Base-by-base conservation (phyloP, 64 coral and sea anemone species). In the Stichodactyla helianthus region DNA sequence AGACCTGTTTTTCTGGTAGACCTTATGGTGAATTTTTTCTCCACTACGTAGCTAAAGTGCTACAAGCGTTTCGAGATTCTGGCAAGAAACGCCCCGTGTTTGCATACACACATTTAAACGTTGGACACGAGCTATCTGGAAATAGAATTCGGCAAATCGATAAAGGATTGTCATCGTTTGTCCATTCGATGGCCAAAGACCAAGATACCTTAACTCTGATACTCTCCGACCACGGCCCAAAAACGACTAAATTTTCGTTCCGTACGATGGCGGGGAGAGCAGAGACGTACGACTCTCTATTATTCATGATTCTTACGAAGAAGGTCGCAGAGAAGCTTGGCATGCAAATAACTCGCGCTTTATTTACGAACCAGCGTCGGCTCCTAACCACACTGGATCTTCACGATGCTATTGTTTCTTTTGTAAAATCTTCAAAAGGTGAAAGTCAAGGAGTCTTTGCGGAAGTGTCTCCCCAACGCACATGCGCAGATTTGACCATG, bases 121-220 rank as follows among this genome's bases (percentile, higher is more conserved):
- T 87, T 12, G 96, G 96, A 17, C 89, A 98, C 51, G 96, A 98
- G 27, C 20, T 85, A 11, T 87, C 90, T 6, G 96, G 96, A 20
- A 71, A 74, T 28, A 87, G 96, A 50, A 95, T 98, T 52, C 35
- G 88, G 11, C 88, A 94, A 86, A 88, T 94, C 61, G 96, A 98
- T 54, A 59, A 85, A 25, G 58, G 77, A 14, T 87, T 98, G 16
- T 89, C 96, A 4, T 20, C 82, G 52, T 95, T 88, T 68, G 25
- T 98, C 9, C 26, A 71, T 59, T 79, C 85, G 6, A 90, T 92
- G 86, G 87, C 96, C 70, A 68, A 35, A 71, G 77, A 82, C 4
- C 81, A 90, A 60, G 63, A 95, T 50, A 98, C 96, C 53, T 82
- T 98, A n/a, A 98, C 96, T 53, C 67, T 98, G 44, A 78, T 98